Percentiles rank a stretch among this genome's conserved stretches.
Evolutionary conservation across 2,888 invertebrate genomes (phyloP).

Genomic region (Tortrix viridana): DNA sequence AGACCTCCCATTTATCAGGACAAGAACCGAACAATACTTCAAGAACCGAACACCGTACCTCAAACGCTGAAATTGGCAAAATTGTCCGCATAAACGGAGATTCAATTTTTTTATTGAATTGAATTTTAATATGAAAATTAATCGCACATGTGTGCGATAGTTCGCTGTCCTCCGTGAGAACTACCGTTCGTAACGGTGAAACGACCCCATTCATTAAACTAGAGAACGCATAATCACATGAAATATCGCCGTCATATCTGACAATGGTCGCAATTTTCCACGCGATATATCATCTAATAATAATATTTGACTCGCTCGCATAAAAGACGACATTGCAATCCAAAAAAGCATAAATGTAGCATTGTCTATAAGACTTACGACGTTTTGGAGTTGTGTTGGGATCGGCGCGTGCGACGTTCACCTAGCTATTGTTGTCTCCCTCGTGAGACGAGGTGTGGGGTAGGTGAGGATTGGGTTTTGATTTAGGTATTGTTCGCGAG

Average conservation of each 20-base stretch:
- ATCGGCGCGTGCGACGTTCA: constrained; percentile 28
- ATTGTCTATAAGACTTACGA: constrained; percentile 2
- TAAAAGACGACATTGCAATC: background rate
- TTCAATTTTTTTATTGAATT: too few relatives aligned
- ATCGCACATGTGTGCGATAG: too few relatives aligned
- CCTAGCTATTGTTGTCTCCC: constrained; percentile 30
- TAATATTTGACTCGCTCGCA: constrained; percentile 66
- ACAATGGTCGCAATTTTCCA: constrained; percentile 83
- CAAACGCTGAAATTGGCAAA: too few relatives aligned
- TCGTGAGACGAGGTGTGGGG: constrained; percentile 21
- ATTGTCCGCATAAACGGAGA: too few relatives aligned
- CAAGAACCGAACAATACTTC: too few relatives aligned
- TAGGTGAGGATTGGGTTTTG: constrained; percentile 18
- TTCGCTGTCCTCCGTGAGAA: constrained; percentile 24
- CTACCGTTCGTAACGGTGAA: constrained; percentile 49
- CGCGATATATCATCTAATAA: constrained; percentile 82
- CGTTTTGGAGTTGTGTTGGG: constrained; percentile 9
- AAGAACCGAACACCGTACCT: too few relatives aligned
- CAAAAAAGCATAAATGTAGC: constrained; percentile 1
- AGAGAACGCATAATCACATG: constrained; percentile 79
- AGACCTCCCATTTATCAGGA: too few relatives aligned
- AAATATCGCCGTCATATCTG: constrained; percentile 67
- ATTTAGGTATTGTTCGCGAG: constrained; percentile 8
- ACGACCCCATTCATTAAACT: constrained; percentile 66
- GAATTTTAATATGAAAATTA: too few relatives aligned